Percentiles rank a stretch among this genome's conserved stretches.
Evolutionary conservation across 2,888 invertebrate species (phyloP).

Genomic region (Adelphocoris suturalis): DNA sequence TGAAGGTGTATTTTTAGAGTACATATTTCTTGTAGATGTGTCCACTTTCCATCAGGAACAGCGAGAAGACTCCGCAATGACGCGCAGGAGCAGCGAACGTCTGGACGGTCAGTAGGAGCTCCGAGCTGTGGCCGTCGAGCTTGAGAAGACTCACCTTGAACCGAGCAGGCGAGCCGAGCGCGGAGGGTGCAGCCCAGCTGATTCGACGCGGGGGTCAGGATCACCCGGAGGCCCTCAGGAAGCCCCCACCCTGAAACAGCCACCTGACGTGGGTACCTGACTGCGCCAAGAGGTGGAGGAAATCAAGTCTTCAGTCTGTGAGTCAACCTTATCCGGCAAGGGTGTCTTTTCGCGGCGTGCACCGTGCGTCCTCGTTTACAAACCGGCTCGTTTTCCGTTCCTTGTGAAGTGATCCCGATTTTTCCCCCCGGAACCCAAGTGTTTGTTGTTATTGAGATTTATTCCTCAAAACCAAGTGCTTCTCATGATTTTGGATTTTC

Average conservation of each 20-base stretch:
- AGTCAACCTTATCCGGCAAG: conserved; percentile 50
- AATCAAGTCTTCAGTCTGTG: conserved; percentile 66
- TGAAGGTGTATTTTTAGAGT: too few species aligned
- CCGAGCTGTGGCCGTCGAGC: not conserved
- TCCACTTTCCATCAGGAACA: not conserved
- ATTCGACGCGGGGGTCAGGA: conserved; percentile 70
- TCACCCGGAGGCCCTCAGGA: conserved; percentile 55
- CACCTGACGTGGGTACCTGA: conserved; percentile 69
- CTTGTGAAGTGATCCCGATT: conserved; percentile 42
- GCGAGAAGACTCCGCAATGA: not conserved
- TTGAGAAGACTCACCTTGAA: conserved; percentile 51
- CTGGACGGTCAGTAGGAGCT: not conserved
- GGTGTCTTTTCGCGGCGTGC: not conserved
- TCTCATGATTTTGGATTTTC: conserved; percentile 32
- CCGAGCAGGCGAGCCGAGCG: conserved; percentile 34
- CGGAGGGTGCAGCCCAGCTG: conserved; percentile 63
- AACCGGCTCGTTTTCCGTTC: conserved; percentile 42
- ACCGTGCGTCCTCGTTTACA: conserved; percentile 34
- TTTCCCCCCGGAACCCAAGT: not conserved
- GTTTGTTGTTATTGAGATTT: conserved; percentile 20
- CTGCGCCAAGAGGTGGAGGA: conserved; percentile 40
- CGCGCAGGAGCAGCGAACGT: too few species aligned
- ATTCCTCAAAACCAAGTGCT: conserved; percentile 13
- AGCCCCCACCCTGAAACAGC: conserved; percentile 41
- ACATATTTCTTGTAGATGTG: too few species aligned